These are phyloP conservation scores for Acipenser transmontanus DNA, from an alignment of 2,797 vertebrate species.

Conservation along the genomic window DNA sequence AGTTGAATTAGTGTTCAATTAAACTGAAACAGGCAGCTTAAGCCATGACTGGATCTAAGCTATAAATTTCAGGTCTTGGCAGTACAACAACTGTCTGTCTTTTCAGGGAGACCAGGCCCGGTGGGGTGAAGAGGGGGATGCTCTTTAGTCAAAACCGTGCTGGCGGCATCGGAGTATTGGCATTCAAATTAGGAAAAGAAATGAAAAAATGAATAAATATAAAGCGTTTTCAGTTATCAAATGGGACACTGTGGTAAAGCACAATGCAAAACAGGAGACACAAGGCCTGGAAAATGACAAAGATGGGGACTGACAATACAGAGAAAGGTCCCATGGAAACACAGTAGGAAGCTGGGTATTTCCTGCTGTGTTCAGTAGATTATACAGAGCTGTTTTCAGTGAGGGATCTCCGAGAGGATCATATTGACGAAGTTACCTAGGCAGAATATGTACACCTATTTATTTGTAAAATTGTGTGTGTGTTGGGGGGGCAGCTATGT, in stretches of 20 bases:
- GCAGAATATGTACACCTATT: background rate
- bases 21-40: background rate
- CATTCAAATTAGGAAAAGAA: background rate
- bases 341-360: background rate
- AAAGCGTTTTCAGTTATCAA: background rate
- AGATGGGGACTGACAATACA: background rate
- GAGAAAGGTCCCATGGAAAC: background rate
- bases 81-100: background rate
- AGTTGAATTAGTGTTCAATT: conserved; percentile 4
- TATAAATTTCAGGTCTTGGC: background rate
- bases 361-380: background rate
- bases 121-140: background rate
- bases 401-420: background rate
- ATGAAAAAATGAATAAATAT: background rate
- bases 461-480: too few relatives aligned
- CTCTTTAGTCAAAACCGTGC: background rate
- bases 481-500: conserved; percentile 12
- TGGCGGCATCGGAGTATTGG: background rate
- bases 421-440: background rate
- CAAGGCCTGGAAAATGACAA: background rate
- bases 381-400: background rate
- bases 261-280: background rate
- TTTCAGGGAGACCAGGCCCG: background rate
- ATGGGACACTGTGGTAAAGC: background rate
- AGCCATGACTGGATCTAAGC: background rate